A percentile compares a stretch with the other conserved stretches of the same genome.
These are phyloP conservation scores for Coelogynopora nodosa DNA, from an alignment of 2,888 invertebrate species.

Conservation along the genomic window DNA sequence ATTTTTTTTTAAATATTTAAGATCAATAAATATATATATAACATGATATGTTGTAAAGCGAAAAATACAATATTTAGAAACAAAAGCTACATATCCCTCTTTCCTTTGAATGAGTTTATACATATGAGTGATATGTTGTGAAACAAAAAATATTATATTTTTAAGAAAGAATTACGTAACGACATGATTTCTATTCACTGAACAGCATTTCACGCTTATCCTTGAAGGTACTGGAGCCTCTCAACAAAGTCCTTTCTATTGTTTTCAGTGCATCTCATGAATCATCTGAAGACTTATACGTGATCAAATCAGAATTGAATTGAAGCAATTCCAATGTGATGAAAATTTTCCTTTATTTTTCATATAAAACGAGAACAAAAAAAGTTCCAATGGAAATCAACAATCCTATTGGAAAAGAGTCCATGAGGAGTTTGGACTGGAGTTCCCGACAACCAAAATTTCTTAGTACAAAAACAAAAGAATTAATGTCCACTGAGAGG, in stretches of 20 bases:
- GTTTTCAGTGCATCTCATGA: conserved; percentile 29
- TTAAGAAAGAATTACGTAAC: too few relatives aligned
- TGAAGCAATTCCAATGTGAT: conserved; percentile 32
- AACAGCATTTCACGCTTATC: conserved; percentile 27
- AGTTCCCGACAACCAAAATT: neutral
- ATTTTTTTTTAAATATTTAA: too few relatives aligned
- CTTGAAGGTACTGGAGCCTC: conserved; percentile 30
- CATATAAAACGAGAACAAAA: neutral
- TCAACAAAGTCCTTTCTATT: conserved; percentile 22
- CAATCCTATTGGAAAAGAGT: conserved; percentile 34
- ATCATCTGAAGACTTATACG: conserved; percentile 34
- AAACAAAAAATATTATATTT: too few relatives aligned
- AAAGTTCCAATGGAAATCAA: conserved; percentile 22
- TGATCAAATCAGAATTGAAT: conserved; percentile 33
- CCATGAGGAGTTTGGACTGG: conserved; percentile 32
- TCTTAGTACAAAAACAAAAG: neutral
- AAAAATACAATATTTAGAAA: too few relatives aligned
- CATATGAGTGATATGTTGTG: too few relatives aligned
- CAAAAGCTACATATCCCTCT: too few relatives aligned
- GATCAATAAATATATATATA: too few relatives aligned
- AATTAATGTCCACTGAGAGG: conserved; percentile 19
- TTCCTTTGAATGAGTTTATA: too few relatives aligned
- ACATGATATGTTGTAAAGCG: too few relatives aligned
- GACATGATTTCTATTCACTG: conserved; percentile 3
- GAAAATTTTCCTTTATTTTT: conserved; percentile 32